Evolutionary conservation across 2,888 invertebrate species (phyloP), one percentile per base, ranked within the genome.

Genomic region (Xanthorhoe designata): DNA sequence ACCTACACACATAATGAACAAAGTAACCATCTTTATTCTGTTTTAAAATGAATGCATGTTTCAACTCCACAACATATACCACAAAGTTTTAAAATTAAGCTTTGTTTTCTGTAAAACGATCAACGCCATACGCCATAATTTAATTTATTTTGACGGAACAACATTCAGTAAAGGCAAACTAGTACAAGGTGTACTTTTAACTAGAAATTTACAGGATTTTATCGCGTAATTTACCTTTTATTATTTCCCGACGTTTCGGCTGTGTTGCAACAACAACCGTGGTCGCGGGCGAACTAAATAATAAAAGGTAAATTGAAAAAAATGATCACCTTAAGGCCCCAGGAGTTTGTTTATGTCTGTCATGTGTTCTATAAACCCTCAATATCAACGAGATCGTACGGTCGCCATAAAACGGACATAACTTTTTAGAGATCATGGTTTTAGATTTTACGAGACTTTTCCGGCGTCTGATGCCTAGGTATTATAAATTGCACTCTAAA

Each of bases 401-500:
- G 5, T 8, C 51, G 51, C 24, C 24, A n/a, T 51, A 24, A 24
- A 24, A 9, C 19, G 3, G 38, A 18, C 10, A 1, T 10, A 38
- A 18, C 6, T 13, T 38, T 38, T 17, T 17, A 38, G 17, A 13
- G 18, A 13, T 18, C 29, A 13, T 18, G 10, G 38, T 15, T 29
- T 45, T 49, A 10, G 38, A 24, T 29, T 45, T 49, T 35, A 54
- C 5, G 32, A 54, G 47, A 13, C 10, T 52, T 52, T 61, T 38
- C 49, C 18, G 18, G 47, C 47, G 15, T 19, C 53, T 61, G 18
- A 42, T 54, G 32, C 32, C 32, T 53, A 38, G 15, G 24, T 53
- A 19, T 54, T 54, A 35, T 54, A 54, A 49, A 49, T 54, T 54
- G 45, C 61, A 18, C 32, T 19, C 32, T 49, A 32, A 60, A 61